Evolutionary conservation across 2,888 invertebrate genomes (phyloP).

Genomic region (Scaptomyza polygonia): DNA sequence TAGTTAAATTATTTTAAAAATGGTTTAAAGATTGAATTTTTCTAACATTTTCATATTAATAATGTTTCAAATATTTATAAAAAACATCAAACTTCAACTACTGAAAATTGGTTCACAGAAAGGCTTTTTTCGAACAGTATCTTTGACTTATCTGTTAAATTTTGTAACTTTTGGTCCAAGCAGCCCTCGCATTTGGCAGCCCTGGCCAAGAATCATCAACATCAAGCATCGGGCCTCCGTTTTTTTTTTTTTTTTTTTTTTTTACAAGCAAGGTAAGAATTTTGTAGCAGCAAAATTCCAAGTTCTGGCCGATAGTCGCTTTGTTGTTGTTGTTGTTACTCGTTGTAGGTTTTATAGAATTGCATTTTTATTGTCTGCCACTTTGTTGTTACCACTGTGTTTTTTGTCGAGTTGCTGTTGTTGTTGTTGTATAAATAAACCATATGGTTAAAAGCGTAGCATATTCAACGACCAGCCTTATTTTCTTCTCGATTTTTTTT

Average conservation of each 20-base stretch:
- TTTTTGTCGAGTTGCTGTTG: slow-evolving; percentile 51
- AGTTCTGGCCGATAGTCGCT: slow-evolving; percentile 48
- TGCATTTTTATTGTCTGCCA: slow-evolving; percentile 78
- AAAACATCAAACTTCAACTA: too few species aligned
- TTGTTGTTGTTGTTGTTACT: slow-evolving; percentile 35
- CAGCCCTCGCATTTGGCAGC: slow-evolving; percentile 48
- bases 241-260: slow-evolving; percentile 19
- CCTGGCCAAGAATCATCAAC: slow-evolving; percentile 38
- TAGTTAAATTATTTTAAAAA: too few species aligned
- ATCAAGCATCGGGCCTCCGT: slow-evolving; percentile 30
- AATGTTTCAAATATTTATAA: too few species aligned
- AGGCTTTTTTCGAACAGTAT: too few species aligned
- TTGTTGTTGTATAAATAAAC: slow-evolving; percentile 75
- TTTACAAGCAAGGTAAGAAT: slow-evolving; percentile 53
- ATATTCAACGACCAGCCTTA: slow-evolving; percentile 67
- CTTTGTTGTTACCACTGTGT: slow-evolving; percentile 74
- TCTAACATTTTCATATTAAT: too few species aligned
- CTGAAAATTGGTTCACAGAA: too few species aligned
- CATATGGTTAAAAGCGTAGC: slow-evolving; percentile 79
- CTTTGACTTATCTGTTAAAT: too few species aligned
- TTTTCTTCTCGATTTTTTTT: slow-evolving; percentile 31
- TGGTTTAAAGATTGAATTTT: too few species aligned
- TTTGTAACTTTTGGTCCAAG: neutral
- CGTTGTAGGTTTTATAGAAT: slow-evolving; percentile 70
- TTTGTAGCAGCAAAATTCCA: slow-evolving; percentile 67